Base-by-base conservation (phyloP, 2,888 invertebrate genomes). In the Caenorhabditis drosophilae region DNA sequence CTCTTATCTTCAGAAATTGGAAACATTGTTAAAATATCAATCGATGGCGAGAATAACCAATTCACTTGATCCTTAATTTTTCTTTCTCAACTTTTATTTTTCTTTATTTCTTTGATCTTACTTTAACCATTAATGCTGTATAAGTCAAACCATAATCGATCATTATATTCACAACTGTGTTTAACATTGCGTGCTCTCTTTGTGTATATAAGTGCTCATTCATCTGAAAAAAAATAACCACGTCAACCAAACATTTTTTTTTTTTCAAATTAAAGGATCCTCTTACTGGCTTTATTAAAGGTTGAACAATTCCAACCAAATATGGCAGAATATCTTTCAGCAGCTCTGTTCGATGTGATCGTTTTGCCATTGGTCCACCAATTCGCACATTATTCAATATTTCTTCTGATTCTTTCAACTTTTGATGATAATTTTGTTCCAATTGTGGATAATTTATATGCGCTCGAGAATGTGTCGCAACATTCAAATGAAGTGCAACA, bases 41-140 rank as follows among this genome's bases (percentile, higher is more conserved):
- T 85, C 81, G 92, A 88, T 60, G 93, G 94, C 79, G 93, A 92
- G 36, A 91, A 84, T 85, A 71, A 82, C 81, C 87, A 90, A 45
- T 71, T 69, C 11, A 69, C 45, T 44, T 72, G 67, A 31, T 57
- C 56, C n/a, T n/a, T n/a, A n/a, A n/a, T n/a, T n/a, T n/a, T n/a
- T n/a, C n/a, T n/a, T n/a, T n/a, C n/a, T n/a, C n/a, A n/a, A n/a
- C n/a, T n/a, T n/a, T n/a, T n/a, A n/a, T n/a, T n/a, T n/a, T n/a
- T n/a, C n/a, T n/a, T n/a, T n/a, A n/a, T n/a, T n/a, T n/a, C n/a
- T n/a, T n/a, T n/a, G n/a, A n/a, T n/a, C n/a, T n/a, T n/a, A n/a
- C n/a, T 34, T 67, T 69, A 26, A 63, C 44, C 55, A 69, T 58
- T 1, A 60, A 58, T 2, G 68, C 48, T 0, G 56, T 50, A 36